Base-by-base conservation (phyloP, 2,797 vertebrate species). In the Craterocephalus amniculus region DNA sequence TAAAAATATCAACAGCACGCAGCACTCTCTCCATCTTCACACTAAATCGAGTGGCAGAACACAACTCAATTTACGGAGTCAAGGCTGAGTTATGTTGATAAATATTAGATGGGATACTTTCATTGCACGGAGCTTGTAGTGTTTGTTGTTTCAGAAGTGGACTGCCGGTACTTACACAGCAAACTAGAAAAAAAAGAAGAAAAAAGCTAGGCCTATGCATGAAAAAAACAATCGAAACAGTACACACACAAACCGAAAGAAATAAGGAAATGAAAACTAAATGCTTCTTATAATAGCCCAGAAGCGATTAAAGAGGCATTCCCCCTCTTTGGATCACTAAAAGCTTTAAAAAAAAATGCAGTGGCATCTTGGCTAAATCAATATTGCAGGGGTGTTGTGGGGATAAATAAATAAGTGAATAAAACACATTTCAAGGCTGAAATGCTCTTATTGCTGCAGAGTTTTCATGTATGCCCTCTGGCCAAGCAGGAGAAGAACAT, bases 21-120 rank as follows among this genome's bases (percentile, higher is more conserved):
- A 83, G 75, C 78, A 83, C 88, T 88, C 74, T 76, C 71, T 72
- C 60, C 70, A 40, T 76, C 78, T 83, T 87, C 83, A 85, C 85
- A 87, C 82, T 91, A 88, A 86, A 91, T 86, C 79, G 88, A 90
- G 73, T 83, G 77, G 63, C 66, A 78, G 81, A 85, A 88, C 83
- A 57, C 72, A 80, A 74, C 78, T 83, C 68, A 67, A 62, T 83
- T 84, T 79, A 69, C 77, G 26, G 52, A 76, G 78, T 78, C 76
- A 2, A 80, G 74, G 72, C 80, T 58, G 76, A 83, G 81, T 73
- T 78, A 72, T 82, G 60, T 40, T 68, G 78, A 93, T 94, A 91
- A 94, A 94, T 94, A 94, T 94, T 94, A 84, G 80, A 94, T 94
- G 90, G 83, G 75, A 80, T 83, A 83, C 90, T 90, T 92, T 92